A percentile compares a stretch with the other conserved stretches of the same genome.
These are phyloP conservation scores for Lymantria monacha DNA, from an alignment of 2,888 invertebrate species.

Conservation along the genomic window DNA sequence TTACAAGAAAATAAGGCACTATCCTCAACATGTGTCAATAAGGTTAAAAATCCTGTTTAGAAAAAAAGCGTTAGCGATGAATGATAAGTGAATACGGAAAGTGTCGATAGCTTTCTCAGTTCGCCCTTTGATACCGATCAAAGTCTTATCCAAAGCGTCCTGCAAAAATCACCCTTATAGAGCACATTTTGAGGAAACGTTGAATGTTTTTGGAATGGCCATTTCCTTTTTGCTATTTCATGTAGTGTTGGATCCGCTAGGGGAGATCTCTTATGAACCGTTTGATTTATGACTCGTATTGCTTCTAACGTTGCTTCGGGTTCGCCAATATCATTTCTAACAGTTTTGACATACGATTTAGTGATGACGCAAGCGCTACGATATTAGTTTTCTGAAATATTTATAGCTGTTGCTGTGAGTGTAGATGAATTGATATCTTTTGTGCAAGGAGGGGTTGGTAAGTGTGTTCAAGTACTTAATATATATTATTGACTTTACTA, in stretches of 20 bases:
- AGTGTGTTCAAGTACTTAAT: slow-evolving; percentile 7
- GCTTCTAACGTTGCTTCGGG: slow-evolving; percentile 46
- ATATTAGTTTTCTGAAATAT: slow-evolving; percentile 55
- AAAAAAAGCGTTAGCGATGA: slow-evolving; percentile 35
- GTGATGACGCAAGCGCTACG: slow-evolving; percentile 44
- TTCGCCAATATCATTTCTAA: slow-evolving; percentile 52
- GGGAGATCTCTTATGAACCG: slow-evolving; percentile 57
- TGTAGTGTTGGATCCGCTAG: slow-evolving; percentile 59
- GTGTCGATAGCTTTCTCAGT: slow-evolving; percentile 68
- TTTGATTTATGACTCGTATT: slow-evolving; percentile 61
- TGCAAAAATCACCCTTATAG: slow-evolving; percentile 55
- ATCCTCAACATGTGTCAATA: slow-evolving; percentile 22
- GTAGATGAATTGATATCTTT: slow-evolving; percentile 29
- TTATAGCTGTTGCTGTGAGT: slow-evolving; percentile 35
- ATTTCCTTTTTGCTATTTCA: slow-evolving; percentile 63
- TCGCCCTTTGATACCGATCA: slow-evolving; percentile 67
- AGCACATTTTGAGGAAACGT: slow-evolving; percentile 45
- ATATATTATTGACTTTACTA: slow-evolving; percentile 1
- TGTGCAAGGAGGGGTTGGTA: slow-evolving; percentile 12
- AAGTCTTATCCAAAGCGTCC: slow-evolving; percentile 55
- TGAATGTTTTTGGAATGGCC: slow-evolving; percentile 53
- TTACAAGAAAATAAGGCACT: neutral
- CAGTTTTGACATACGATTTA: slow-evolving; percentile 53
- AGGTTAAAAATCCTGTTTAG: slow-evolving; percentile 45
- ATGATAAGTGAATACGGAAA: slow-evolving; percentile 62